A percentile compares a stretch with the other conserved stretches of the same genome.
Conservation (phyloP, 2,888 invertebrate species). For the Trichogramma evanescens region DNA sequence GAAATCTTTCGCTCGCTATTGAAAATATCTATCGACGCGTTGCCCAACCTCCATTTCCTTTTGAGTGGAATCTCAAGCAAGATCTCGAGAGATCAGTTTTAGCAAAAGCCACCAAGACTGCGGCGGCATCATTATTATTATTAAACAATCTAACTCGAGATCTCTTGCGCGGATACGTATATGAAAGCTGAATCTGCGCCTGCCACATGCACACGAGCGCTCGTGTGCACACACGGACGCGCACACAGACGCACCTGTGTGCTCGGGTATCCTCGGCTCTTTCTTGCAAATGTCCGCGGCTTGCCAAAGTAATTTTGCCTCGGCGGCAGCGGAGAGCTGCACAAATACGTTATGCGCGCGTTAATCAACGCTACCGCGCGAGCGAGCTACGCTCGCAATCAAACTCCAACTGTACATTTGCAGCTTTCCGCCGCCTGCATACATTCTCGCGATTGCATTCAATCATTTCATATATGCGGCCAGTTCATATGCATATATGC, state of each 20-base stretch:
- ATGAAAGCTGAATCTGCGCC: neutral
- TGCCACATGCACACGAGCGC: neutral
- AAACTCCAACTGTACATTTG: constrained; percentile 3
- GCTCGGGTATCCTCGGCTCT: constrained; percentile 17
- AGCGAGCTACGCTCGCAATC: constrained; percentile 20
- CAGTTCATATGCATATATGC: neutral
- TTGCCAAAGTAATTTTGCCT: constrained; percentile 24
- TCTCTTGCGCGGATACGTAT: no score
- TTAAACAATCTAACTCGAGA: no score
- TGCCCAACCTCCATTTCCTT: no score
- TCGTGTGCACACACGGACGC: constrained; percentile 1
- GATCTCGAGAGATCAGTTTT: no score
- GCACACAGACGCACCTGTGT: constrained; percentile 6
- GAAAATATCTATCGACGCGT: neutral
- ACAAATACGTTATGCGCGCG: constrained; percentile 10
- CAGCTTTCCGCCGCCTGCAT: neutral
- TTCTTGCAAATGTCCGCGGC: constrained; percentile 20
- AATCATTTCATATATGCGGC: neutral
- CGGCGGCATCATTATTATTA: no score
- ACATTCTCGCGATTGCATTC: neutral
- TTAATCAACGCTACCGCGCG: constrained; percentile 26
- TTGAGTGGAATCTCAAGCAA: no score
- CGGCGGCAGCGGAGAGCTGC: constrained; percentile 11
- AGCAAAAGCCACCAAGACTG: no score
- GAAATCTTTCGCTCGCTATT: neutral